Base-by-base conservation (phyloP, 2,888 invertebrate species). In the Eurytoma californica region DNA sequence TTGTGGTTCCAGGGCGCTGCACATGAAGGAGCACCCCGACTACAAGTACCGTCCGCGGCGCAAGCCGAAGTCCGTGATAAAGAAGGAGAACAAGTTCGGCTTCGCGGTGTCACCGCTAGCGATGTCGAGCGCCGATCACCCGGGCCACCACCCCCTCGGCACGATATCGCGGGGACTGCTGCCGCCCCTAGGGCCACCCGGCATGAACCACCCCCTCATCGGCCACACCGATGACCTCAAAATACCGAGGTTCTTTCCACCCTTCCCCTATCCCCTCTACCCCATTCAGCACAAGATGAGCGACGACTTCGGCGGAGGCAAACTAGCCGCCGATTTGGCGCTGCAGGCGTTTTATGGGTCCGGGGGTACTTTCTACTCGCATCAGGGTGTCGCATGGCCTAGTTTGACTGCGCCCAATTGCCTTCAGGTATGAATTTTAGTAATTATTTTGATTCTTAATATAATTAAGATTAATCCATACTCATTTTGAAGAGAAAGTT, bases 21-120 rank as follows among this genome's bases (percentile, higher is more conserved):
- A 97, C 92, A 97, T 97, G 97, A 97, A 96, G 91, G 97, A 97
- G 88, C 97, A 97, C 87, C 97, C 97, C 7, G 97, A 97, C 91
- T 97, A 97, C 92, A 97, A 97, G 91, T 97, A 97, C 91, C 93
- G 97, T 63, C 97, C 97, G 14, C 92, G 97, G 74, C 92, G 97
- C 86, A 97, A 97, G 90, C 97, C 97, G 4, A 97, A 97, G 90
- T 95, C 96, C 0, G 92, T 96, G 16, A 93, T 95, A 82, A 96
- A 96, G 90, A 95, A 95, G 85, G 95, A 95, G 85, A 93, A 94
- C 30, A 95, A 95, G 87, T 95, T 94, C 87, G 94, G 94, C 5
- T 95, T 94, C 89, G 93, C 93, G 4, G 92, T 95, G 86, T 92
- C 93, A 77, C 93, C 93, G 0, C 91, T 94, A 16, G 91, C 94